These are phyloP conservation scores for Paedocypris sp. DNA, from an alignment of 2,113 vertebrate genomes.

Conservation along the genomic window DNA sequence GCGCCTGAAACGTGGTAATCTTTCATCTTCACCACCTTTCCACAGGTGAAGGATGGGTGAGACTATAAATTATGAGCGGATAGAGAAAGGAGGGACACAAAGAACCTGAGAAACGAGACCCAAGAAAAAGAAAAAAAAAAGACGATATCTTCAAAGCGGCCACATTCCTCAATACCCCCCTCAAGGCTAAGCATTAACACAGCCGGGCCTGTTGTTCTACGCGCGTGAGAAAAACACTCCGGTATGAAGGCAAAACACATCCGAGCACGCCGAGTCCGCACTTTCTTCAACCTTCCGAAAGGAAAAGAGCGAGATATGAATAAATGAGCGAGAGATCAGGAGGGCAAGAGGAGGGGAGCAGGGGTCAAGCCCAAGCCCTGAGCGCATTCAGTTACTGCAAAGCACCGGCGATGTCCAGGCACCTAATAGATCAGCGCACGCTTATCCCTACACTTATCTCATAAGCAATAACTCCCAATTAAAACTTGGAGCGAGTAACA, in stretches of 20 bases:
- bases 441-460: conserved; percentile 60
- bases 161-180: conserved; percentile 42
- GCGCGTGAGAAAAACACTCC: conserved; percentile 31
- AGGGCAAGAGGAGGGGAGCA: conserved; percentile 36
- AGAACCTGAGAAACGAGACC: not conserved
- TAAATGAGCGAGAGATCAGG: conserved; percentile 10
- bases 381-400: conserved; percentile 53
- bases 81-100: conserved; percentile 39
- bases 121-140: conserved; percentile 12
- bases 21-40: conserved; percentile 47
- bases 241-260: not conserved
- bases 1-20: conserved; percentile 42
- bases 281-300: too few relatives aligned
- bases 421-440: conserved; percentile 54
- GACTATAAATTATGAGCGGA: conserved; percentile 47
- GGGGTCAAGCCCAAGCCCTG: conserved; percentile 39
- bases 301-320: not conserved
- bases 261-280: too few relatives aligned
- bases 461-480: conserved; percentile 57
- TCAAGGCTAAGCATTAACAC: conserved; percentile 55
- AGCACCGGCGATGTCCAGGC: conserved; percentile 42
- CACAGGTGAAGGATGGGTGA: conserved; percentile 49
- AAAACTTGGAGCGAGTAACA: conserved; percentile 43
- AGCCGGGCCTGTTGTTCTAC: conserved; percentile 47
- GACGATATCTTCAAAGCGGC: conserved; percentile 43